phyloP scores from a whole-genome alignment of 1,140 invertebrate species.

The Magallana angulata region DNA sequence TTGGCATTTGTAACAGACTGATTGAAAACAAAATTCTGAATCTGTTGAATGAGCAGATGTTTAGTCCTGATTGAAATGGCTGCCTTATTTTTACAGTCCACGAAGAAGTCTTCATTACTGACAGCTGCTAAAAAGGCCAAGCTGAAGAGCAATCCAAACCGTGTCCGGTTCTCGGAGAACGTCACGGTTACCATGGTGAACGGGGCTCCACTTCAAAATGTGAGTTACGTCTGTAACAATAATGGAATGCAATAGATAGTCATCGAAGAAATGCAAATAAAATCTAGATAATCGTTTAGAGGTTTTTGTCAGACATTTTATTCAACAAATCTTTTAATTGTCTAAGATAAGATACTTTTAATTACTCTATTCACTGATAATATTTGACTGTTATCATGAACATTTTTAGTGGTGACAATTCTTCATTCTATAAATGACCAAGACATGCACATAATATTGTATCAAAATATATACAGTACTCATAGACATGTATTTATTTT shows the following conservation, averaged over 20 bases:
- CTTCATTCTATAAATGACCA: background rate
- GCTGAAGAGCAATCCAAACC: slow-evolving; percentile 89
- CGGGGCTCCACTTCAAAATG: slow-evolving; percentile 82
- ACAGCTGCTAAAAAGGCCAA: slow-evolving; percentile 92
- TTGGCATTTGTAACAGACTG: background rate
- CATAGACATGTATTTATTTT: background rate
- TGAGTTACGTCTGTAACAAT: slow-evolving; percentile 62
- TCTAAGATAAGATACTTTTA: background rate
- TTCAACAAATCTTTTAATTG: background rate
- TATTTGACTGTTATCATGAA: background rate
- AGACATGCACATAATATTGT: background rate
- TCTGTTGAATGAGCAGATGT: background rate
- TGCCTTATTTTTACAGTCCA: slow-evolving; percentile 79
- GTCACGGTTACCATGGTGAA: slow-evolving; percentile 86
- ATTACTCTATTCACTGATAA: background rate
- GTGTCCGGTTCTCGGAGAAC: slow-evolving; percentile 92
- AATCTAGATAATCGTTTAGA: background rate
- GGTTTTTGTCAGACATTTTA: background rate
- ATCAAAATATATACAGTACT: background rate
- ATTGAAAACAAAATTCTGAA: background rate
- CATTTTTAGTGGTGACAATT: background rate
- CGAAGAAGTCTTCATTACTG: slow-evolving; percentile 89
- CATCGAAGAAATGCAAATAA: background rate
- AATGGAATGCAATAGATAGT: background rate
- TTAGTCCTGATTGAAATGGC: background rate